phyloP scores from a whole-genome alignment of 2,113 vertebrate genomes.

The Muntiacus reevesi region DNA sequence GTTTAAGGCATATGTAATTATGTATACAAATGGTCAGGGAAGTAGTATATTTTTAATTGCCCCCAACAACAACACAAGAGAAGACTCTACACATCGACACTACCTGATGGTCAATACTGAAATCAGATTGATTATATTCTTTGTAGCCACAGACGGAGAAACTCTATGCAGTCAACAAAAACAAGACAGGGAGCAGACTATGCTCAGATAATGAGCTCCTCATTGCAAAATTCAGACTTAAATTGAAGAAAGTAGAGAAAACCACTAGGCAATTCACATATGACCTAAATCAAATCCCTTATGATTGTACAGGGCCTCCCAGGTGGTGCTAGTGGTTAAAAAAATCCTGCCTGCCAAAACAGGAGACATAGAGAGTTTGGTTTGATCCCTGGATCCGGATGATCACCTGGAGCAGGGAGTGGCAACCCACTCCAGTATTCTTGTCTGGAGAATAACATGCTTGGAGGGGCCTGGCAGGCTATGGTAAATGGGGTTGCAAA shows the following conservation, averaged over 20 bases:
- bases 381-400: not conserved
- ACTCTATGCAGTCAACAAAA: not conserved
- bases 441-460: not conserved
- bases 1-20: not conserved
- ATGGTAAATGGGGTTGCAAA: not conserved
- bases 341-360: not conserved
- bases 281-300: not conserved
- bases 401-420: not conserved
- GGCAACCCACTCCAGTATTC: not conserved
- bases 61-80: not conserved
- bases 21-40: not conserved
- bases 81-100: not conserved
- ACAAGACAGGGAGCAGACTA: not conserved
- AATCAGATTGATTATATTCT: not conserved
- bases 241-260: not conserved
- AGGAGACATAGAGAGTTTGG: not conserved
- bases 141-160: not conserved
- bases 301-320: not conserved
- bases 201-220: not conserved
- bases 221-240: not conserved
- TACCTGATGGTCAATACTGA: not conserved
- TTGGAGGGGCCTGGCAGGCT: not conserved
- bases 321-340: not conserved
- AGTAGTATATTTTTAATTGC: not conserved
- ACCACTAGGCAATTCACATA: not conserved